Evolutionary conservation across 2,797 vertebrate genomes (phyloP).

Genomic region (Argyrosomus regius): DNA sequence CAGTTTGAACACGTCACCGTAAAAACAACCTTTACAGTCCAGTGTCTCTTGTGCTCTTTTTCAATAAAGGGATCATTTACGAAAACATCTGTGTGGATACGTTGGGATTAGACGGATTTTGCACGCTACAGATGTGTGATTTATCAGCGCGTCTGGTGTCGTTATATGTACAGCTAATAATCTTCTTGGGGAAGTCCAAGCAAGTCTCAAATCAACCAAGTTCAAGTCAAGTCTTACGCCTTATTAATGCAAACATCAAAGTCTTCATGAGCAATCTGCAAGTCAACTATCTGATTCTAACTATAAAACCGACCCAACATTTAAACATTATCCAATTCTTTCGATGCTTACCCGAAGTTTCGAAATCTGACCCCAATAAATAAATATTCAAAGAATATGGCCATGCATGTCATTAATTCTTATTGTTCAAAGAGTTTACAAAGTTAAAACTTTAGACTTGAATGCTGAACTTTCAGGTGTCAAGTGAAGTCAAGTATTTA

Average conservation of each 20-base stretch:
- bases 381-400: not conserved
- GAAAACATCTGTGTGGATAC: conserved; percentile 16
- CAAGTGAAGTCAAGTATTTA: not conserved
- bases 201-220: not conserved
- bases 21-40: conserved; percentile 10
- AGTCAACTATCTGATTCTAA: not conserved
- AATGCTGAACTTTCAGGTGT: not conserved
- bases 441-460: not conserved
- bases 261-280: not conserved
- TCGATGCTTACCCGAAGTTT: not conserved
- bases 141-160: not conserved
- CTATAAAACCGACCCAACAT: not conserved
- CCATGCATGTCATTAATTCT: not conserved
- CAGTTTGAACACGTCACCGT: not conserved
- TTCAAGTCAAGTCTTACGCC: not conserved
- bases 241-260: not conserved
- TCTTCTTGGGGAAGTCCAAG: not conserved
- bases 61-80: not conserved
- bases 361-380: too few species aligned
- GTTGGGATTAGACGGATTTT: conserved; percentile 13
- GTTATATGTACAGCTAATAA: not conserved
- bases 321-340: not conserved
- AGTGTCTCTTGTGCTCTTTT: not conserved
- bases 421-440: not conserved
- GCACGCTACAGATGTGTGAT: not conserved